A percentile compares a stretch with the other conserved stretches of the same genome.
Evolutionary conservation across 2,113 vertebrate species (phyloP).

Genomic region (Petromus typicus): DNA sequence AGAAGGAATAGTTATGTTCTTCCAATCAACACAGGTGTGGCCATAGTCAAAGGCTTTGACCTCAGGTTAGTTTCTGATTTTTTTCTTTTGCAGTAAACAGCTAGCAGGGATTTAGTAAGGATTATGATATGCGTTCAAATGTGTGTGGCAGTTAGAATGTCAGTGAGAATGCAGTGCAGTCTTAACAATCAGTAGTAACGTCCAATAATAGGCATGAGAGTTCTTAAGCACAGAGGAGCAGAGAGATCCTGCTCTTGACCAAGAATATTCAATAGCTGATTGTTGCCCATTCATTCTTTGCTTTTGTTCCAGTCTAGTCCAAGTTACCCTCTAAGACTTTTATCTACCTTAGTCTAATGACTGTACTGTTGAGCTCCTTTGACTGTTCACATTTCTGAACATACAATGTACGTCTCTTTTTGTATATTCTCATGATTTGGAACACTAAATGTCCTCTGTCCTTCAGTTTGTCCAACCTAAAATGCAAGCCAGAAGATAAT

Average conservation of each 20-base stretch:
- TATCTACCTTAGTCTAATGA: not conserved
- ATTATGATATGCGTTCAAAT: not conserved
- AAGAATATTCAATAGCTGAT: not conserved
- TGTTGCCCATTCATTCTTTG: not conserved
- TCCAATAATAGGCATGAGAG: not conserved
- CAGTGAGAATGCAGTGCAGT: not conserved
- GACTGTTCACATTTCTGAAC: not conserved
- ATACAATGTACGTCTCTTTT: not conserved
- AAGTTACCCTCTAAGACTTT: not conserved
- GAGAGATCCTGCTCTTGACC: not conserved
- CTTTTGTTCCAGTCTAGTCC: not conserved
- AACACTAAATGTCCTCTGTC: not conserved
- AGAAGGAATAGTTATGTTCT: not conserved
- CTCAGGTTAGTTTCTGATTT: not conserved
- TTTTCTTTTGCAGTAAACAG: not conserved
- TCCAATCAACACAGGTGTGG: not conserved
- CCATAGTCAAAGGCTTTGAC: not conserved
- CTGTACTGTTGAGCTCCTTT: not conserved
- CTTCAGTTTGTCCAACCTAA: not conserved
- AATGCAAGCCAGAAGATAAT: not conserved
- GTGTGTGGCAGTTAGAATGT: not conserved
- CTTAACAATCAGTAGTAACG: not conserved
- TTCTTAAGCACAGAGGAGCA: not conserved
- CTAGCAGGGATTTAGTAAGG: not conserved
- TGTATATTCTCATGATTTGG: not conserved